Percentiles rank a stretch among this genome's conserved stretches.
phyloP scores from a whole-genome alignment of 2,113 vertebrate species.

The Maccullochella peelii region DNA sequence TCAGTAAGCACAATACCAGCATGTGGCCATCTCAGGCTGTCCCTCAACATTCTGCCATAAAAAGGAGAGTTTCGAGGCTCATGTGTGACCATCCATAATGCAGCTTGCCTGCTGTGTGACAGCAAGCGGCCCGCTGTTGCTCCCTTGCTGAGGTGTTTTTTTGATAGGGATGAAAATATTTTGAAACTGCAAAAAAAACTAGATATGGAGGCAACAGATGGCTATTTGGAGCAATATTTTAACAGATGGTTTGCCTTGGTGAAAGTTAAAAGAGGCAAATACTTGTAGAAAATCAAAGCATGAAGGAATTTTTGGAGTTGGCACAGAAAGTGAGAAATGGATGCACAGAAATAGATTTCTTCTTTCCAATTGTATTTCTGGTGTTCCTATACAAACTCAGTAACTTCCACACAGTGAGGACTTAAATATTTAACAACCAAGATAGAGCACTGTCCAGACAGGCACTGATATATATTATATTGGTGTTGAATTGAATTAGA shows the following conservation, averaged over 20 bases:
- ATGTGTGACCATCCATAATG: neutral
- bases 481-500: conserved; percentile 35
- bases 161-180: neutral
- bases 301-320: conserved; percentile 17
- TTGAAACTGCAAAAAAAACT: conserved; percentile 6
- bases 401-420: conserved; percentile 4
- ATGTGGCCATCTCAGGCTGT: neutral
- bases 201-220: conserved; percentile 41
- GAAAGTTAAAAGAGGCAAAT: conserved; percentile 53
- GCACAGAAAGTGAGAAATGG: conserved; percentile 5
- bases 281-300: conserved; percentile 42
- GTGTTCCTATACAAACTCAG: neutral
- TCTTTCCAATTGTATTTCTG: neutral
- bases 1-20: neutral
- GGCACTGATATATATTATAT: conserved; percentile 20
- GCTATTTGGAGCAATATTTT: conserved; percentile 41
- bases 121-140: neutral
- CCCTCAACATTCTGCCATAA: neutral
- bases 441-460: neutral
- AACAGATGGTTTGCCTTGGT: conserved; percentile 64
- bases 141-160: neutral
- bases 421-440: conserved; percentile 29
- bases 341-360: neutral
- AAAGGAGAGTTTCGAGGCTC: neutral
- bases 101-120: neutral